Percentiles rank a stretch among this genome's conserved stretches.
Conservation (phyloP, 2,113 vertebrate genomes). For the Solea senegalensis region DNA sequence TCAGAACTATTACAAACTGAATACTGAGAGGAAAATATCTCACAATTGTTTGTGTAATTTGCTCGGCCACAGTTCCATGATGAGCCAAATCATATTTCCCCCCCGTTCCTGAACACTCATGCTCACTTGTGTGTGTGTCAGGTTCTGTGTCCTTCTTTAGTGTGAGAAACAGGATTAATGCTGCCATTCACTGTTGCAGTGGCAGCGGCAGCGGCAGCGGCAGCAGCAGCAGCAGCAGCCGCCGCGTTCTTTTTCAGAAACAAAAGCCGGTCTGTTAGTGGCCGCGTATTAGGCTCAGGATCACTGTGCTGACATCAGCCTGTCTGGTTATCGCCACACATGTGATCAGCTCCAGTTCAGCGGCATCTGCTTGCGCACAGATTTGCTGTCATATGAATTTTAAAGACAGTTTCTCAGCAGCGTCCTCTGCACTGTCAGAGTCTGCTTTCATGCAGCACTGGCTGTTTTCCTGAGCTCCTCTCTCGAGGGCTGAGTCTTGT, state of each 20-base stretch:
- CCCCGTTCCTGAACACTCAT: too few relatives aligned
- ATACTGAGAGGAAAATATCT: too few relatives aligned
- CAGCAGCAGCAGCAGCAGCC: neutral
- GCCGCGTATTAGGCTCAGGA: constrained; percentile 19
- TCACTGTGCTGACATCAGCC: constrained; percentile 56
- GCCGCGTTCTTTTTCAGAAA: constrained; percentile 10
- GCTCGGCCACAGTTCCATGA: too few relatives aligned
- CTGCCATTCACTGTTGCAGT: constrained; percentile 45
- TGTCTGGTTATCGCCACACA: constrained; percentile 8
- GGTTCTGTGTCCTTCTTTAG: constrained; percentile 14
- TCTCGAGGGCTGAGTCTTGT: neutral
- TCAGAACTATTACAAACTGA: too few relatives aligned
- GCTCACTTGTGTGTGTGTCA: neutral
- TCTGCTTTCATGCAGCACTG: constrained; percentile 16
- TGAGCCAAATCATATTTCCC: too few relatives aligned
- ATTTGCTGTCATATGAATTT: constrained; percentile 25
- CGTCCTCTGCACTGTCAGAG: neutral
- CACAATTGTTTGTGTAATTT: too few relatives aligned
- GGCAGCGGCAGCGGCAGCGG: neutral
- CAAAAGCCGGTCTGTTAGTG: constrained; percentile 56
- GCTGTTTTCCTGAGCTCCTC: neutral
- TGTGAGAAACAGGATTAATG: constrained; percentile 49
- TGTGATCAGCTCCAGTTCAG: constrained; percentile 14
- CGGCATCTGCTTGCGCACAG: constrained; percentile 21
- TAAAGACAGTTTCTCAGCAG: constrained; percentile 7